Evolutionary conservation across 2,888 invertebrate genomes (phyloP).

Genomic region (Phaedon cochleariae): DNA sequence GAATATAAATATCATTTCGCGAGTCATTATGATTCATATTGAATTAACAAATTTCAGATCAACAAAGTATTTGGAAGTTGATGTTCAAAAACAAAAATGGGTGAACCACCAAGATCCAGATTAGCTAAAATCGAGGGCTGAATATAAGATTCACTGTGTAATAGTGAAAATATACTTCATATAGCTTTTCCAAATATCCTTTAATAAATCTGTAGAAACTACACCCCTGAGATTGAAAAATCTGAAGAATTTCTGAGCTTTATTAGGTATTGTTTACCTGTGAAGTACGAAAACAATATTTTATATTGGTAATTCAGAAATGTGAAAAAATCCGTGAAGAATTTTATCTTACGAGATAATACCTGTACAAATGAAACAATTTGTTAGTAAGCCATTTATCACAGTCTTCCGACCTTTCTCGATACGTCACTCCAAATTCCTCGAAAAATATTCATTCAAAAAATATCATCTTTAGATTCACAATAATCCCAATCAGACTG

Average conservation of each 20-base stretch:
- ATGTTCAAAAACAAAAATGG: no score
- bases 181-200: no score
- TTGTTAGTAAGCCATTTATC: constrained; percentile 18
- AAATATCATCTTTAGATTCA: neutral
- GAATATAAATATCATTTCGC: no score
- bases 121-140: no score
- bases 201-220: neutral
- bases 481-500: no score
- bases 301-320: constrained; percentile 13
- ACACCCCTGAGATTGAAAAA: constrained; percentile 11
- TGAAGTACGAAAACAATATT: constrained; percentile 10
- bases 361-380: constrained; percentile 21
- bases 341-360: constrained; percentile 19
- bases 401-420: neutral
- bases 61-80: no score
- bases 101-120: no score
- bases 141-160: no score
- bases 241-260: constrained; percentile 16
- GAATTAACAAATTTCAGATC: no score
- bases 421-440: neutral
- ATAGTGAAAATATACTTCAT: no score
- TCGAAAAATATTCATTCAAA: constrained; percentile 1
- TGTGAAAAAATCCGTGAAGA: constrained; percentile 22
- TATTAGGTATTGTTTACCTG: constrained; percentile 16
- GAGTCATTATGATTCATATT: no score